These are phyloP conservation scores for Vimba vimba DNA, from an alignment of 2,113 vertebrate genomes.

Conservation along the genomic window DNA sequence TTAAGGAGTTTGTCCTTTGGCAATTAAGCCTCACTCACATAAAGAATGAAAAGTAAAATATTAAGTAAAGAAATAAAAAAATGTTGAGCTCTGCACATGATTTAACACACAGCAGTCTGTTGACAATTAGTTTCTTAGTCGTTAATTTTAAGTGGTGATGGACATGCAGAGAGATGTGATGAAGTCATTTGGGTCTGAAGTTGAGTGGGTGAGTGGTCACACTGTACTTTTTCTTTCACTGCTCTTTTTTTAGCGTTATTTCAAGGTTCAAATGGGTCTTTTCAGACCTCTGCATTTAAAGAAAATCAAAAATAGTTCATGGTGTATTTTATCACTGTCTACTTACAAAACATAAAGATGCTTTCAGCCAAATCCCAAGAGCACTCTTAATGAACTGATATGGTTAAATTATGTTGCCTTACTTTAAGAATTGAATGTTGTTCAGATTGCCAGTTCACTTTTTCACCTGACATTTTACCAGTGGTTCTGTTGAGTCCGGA, in stretches of 20 bases:
- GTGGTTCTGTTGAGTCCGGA: constrained; percentile 66
- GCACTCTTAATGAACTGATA: background rate
- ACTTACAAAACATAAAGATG: no score
- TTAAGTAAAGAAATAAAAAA: background rate
- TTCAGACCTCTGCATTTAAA: background rate
- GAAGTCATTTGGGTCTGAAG: background rate
- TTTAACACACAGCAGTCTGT: background rate
- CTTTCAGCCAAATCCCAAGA: background rate
- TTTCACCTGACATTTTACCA: constrained; percentile 73
- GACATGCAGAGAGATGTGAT: background rate
- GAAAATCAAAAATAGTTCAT: background rate
- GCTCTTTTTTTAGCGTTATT: background rate
- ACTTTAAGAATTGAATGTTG: background rate
- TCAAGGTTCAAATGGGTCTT: background rate
- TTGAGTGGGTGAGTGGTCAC: constrained; percentile 7
- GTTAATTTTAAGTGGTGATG: constrained; percentile 13
- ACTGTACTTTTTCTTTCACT: background rate
- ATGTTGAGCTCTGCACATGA: background rate
- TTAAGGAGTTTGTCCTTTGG: background rate
- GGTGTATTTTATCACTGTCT: background rate
- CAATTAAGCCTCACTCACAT: background rate
- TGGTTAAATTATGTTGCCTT: background rate
- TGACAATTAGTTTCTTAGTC: background rate
- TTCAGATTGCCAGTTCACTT: constrained; percentile 63
- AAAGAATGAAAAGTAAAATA: background rate